Base-by-base conservation (phyloP, 1,140 invertebrate genomes). In the Drosophila biarmipes region DNA sequence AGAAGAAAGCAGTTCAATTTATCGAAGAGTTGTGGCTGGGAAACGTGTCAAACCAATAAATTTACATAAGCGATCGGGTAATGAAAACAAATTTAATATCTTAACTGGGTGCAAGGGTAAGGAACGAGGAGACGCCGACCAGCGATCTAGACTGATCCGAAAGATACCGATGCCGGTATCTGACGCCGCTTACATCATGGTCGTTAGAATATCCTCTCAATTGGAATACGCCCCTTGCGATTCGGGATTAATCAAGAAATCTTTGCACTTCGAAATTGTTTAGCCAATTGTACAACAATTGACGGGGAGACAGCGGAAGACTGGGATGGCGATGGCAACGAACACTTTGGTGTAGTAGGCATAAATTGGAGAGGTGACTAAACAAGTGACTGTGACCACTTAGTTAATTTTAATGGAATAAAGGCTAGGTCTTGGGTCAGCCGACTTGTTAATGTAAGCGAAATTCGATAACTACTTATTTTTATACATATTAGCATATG, bases 11-110 rank as follows among this genome's bases (percentile, higher is more conserved):
- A 72, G 38, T 38, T 67, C 84, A 86, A 86, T 86, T 82, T 68
- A 82, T 82, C 37, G 58, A 79, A 61, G 61, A 69, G 45, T 17
- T 72, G 52, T 40, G 52, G 24, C 48, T 69, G 48, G 37, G 12
- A 37, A 61, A 76, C 51, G 62, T 82, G 63, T 46, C 79, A 71
- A 89, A 66, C 75, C 69, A 89, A 84, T 89, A 68, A 89, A 87
- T 87, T 87, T 84, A 75, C 84, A 87, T 84, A 66, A 46, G 49
- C 67, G 45, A 56, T 31, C 54, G 58, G 68, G 63, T 79, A 76
- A 87, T 84, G 55, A 75, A 79, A 69, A 68, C 14, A 75, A 77
- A 80, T 86, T 56, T 19, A 45, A 15, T 34, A n/a, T 34, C 74
- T 34, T 21, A 35, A 34, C 56, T 59, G 49, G 38, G n/a, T 77